These are phyloP conservation scores for Maccullochella peelii DNA, from an alignment of 2,113 vertebrate species.

Conservation along the genomic window DNA sequence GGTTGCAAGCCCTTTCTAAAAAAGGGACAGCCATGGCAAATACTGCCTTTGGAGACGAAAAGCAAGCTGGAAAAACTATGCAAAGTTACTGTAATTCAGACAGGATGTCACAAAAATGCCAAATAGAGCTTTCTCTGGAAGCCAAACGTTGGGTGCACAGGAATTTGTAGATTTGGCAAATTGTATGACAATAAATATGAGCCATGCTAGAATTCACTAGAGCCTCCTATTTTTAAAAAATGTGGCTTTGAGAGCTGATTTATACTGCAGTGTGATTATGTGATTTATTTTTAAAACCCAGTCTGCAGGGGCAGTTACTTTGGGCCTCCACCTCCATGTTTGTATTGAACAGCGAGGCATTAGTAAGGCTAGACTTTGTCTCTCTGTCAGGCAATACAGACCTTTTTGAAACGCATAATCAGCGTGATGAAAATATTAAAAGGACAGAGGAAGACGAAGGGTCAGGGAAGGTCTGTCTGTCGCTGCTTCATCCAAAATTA, in stretches of 20 bases:
- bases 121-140: slow-evolving; percentile 16
- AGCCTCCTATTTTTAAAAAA: neutral
- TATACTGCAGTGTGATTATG: slow-evolving; percentile 33
- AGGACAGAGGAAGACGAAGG: neutral
- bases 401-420: slow-evolving; percentile 27
- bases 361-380: neutral
- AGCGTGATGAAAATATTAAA: slow-evolving; percentile 22
- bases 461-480: neutral
- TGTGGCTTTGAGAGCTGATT: slow-evolving; percentile 27
- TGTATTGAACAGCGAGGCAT: slow-evolving; percentile 7
- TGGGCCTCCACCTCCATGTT: slow-evolving; percentile 2
- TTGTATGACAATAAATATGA: slow-evolving; percentile 14
- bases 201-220: slow-evolving; percentile 10
- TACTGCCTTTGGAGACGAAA: slow-evolving; percentile 48
- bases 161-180: slow-evolving; percentile 38
- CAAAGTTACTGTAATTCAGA: slow-evolving; percentile 35
- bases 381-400: slow-evolving; percentile 21
- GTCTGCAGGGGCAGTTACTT: neutral
- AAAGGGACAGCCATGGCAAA: slow-evolving; percentile 49
- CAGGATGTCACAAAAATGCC: slow-evolving; percentile 44
- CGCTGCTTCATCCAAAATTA: slow-evolving; percentile 3
- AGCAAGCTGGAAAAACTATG: slow-evolving; percentile 32
- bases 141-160: neutral
- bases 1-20: slow-evolving; percentile 43
- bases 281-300: slow-evolving; percentile 31